Conservation (phyloP, 2,113 vertebrate species). For the Pteropus alecto region DNA sequence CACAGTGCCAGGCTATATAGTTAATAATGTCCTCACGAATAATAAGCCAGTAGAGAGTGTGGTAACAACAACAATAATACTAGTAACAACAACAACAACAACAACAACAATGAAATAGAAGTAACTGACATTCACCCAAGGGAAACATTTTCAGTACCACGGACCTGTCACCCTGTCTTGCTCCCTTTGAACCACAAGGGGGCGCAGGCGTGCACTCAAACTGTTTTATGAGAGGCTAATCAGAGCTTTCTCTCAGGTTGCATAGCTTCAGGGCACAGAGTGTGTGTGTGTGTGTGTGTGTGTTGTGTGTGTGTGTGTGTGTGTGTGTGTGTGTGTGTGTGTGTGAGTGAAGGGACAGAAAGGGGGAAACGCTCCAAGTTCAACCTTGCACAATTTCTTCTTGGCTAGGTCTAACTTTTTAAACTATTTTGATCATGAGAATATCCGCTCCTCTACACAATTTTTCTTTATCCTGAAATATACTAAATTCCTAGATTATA, state of each 20-base stretch:
- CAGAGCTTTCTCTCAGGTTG: not conserved
- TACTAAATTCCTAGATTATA: too few relatives aligned
- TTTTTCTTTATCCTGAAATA: too few relatives aligned
- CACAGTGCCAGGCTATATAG: not conserved
- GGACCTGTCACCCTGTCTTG: not conserved
- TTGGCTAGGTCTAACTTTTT: too few relatives aligned
- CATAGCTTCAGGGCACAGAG: not conserved
- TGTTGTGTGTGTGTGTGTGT: too few relatives aligned
- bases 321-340: too few relatives aligned
- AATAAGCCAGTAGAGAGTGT: not conserved
- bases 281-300: not conserved
- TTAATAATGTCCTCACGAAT: not conserved
- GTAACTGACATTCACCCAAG: not conserved
- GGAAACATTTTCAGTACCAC: not conserved
- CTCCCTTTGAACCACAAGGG: constrained; percentile 5
- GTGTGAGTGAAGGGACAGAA: too few relatives aligned
- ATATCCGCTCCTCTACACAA: too few relatives aligned
- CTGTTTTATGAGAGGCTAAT: accelerated
- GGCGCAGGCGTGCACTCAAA: not conserved
- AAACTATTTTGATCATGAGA: too few relatives aligned
- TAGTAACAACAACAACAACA: too few relatives aligned
- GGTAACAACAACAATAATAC: accelerated
- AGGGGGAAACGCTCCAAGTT: too few relatives aligned
- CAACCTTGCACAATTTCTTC: too few relatives aligned
- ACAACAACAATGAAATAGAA: not conserved